These are phyloP conservation scores for Brachyhypopomus occidentalis DNA, from an alignment of 2,113 vertebrate genomes.

Conservation along the genomic window DNA sequence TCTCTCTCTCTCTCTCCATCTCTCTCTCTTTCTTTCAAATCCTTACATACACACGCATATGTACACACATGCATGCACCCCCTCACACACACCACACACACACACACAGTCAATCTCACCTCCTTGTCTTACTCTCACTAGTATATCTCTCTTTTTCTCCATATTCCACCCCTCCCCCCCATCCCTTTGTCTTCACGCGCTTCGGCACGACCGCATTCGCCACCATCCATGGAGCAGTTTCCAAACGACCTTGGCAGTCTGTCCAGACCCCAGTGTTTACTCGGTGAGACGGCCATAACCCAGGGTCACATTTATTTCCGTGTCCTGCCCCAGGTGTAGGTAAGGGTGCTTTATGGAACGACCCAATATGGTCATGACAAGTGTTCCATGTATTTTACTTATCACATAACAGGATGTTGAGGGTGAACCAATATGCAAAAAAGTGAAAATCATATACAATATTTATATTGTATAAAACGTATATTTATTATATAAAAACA, in stretches of 20 bases:
- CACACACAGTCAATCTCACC: neutral
- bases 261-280: neutral
- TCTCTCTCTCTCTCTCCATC: slow-evolving; percentile 29
- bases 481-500: too few relatives aligned
- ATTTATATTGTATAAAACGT: too few relatives aligned
- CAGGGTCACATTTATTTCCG: slow-evolving; percentile 10
- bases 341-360: too few relatives aligned
- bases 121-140: neutral
- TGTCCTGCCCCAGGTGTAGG: neutral
- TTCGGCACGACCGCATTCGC: neutral
- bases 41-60: slow-evolving; percentile 8
- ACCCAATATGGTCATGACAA: too few relatives aligned
- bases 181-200: neutral
- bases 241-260: neutral
- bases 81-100: too few relatives aligned
- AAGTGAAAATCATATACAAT: too few relatives aligned
- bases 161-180: neutral
- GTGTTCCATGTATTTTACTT: too few relatives aligned
- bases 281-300: neutral
- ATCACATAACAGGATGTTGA: too few relatives aligned
- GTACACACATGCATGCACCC: too few relatives aligned
- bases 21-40: neutral
- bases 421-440: too few relatives aligned
- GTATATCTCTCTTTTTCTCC: neutral
- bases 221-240: slow-evolving; percentile 4